Base-by-base conservation (phyloP, 1,140 invertebrate species). In the Thrips palmi region DNA sequence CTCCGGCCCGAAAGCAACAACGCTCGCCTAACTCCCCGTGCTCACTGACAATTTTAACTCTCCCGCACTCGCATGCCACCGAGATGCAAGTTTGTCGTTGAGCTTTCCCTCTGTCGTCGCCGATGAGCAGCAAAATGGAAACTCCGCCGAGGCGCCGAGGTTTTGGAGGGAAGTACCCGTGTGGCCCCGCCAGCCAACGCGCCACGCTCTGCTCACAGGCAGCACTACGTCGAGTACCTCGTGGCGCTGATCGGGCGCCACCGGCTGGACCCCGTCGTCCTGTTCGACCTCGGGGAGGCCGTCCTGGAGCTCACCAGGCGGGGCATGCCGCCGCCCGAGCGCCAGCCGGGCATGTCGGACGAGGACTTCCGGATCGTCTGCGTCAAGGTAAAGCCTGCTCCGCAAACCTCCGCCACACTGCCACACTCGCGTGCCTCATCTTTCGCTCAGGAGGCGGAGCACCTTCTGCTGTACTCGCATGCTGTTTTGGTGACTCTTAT, bases 211-310 rank as follows among this genome's bases (percentile, higher is more conserved):
- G n/a, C n/a, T n/a, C n/a, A n/a, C 67, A 93, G 85, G 70, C 63
- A 70, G 52, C 89, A 94, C 68, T 94, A 91, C 67, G 76, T 89
- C 60, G 89, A 94, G 63, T 91, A 93, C 68, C 71, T 96, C 67
- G 82, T 84, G 54, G 69, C 67, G 47, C 65, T 85, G 53, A 80
- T 91, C 60, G 70, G 72, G 52, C 72, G 75, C 54, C 68, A 81
- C 52, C 70, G 70, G 46, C 62, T 93, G 55, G 88, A 94, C 63
- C 87, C 88, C 1, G 68, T 91, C 47, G 64, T 71, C 37, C 81
- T 92, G 47, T 77, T 93, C 68, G 77, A 82, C 57, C 67, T 78
- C 47, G 70, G 72, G 46, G 84, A 89, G 50, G 77, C 87, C 46
- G 70, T 84, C 48, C 83, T 86, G 54, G 80, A 84, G 55, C 67